phyloP scores from a whole-genome alignment of 2,797 vertebrate genomes.

The Thunnus albacares region DNA sequence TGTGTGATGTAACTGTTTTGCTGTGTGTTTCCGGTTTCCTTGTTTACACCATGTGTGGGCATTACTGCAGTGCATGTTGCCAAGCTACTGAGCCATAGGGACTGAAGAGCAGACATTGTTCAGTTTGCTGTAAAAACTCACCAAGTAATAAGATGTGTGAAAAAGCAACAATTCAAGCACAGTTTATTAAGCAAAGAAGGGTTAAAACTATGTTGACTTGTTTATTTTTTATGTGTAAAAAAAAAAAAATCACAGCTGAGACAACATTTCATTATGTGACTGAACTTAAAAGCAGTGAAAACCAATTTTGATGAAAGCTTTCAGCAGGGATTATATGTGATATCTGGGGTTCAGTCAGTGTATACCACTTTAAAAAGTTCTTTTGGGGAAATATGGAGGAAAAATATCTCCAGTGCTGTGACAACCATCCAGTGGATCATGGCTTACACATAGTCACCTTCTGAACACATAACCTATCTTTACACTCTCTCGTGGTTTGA shows the following conservation, averaged over 20 bases:
- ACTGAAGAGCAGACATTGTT: conserved; percentile 53
- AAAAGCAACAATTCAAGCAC: conserved; percentile 15
- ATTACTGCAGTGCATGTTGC: conserved; percentile 63
- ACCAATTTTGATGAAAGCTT: background rate
- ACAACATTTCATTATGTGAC: background rate
- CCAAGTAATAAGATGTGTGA: background rate
- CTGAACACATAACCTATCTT: conserved; percentile 16
- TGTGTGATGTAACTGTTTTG: conserved; percentile 66
- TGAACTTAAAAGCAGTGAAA: background rate
- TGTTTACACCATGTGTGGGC: conserved; percentile 75
- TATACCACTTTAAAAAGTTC: background rate
- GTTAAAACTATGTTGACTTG: background rate
- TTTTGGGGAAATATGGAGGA: background rate
- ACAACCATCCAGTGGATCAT: background rate
- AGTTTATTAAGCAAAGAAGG: background rate
- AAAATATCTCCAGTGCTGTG: background rate
- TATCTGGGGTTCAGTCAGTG: background rate
- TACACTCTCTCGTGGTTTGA: conserved; percentile 31
- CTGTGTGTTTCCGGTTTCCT: conserved; percentile 70
- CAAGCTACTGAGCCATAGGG: conserved; percentile 62
- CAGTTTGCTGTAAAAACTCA: conserved; percentile 43
- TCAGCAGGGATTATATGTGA: background rate
- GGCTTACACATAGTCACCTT: conserved; percentile 25
- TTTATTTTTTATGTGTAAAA: background rate
- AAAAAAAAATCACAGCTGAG: background rate